Base-by-base conservation (phyloP, 2,888 invertebrate species). In the Mycogona germanica region DNA sequence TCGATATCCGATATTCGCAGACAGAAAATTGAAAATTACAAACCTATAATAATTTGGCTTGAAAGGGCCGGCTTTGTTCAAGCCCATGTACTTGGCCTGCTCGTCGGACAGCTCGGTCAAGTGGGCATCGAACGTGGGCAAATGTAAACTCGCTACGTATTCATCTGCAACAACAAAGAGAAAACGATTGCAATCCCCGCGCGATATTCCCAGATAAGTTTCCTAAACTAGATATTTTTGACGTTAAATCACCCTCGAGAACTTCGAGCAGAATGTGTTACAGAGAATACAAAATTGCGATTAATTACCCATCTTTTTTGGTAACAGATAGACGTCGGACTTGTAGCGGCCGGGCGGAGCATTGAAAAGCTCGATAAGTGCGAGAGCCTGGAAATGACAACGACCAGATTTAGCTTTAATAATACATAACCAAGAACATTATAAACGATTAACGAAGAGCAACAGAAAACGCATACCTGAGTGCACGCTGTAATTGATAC, bases 41-140 rank as follows among this genome's bases (percentile, higher is more conserved):
- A 23, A 96, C 81, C 96, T 84, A 73, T 97, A 97, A 72, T 96
- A 95, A 72, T 95, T 96, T 59, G 96, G 96, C 74, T 97, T 97
- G 74, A 96, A 97, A 41, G 96, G 96, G 47, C 97, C 97, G 50
- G 92, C 89, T 76, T 96, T 97, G 70, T 91, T 92, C 30, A 97
- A 80, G 58, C 96, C 96, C 76, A 96, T 81, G 68, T 96, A 97
- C 70, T 93, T 93, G 44, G 95, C 93, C 73, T 97, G 96, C 66
- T 96, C 96, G 69, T 97, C 96, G 3, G 84, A 80, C 51, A 97
- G 76, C 69, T 97, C 96, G 0, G 96, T 97, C 62, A 97, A 76
- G 67, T 96, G 95, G 21, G 96, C 96, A 75, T 96, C 96, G 70
- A 97, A 97, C 19, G 93, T 89, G 7, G 95, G 91, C 66, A 97